These are phyloP conservation scores for Cordylochernes scorpioides DNA, from an alignment of 2,888 invertebrate genomes.

Conservation along the genomic window DNA sequence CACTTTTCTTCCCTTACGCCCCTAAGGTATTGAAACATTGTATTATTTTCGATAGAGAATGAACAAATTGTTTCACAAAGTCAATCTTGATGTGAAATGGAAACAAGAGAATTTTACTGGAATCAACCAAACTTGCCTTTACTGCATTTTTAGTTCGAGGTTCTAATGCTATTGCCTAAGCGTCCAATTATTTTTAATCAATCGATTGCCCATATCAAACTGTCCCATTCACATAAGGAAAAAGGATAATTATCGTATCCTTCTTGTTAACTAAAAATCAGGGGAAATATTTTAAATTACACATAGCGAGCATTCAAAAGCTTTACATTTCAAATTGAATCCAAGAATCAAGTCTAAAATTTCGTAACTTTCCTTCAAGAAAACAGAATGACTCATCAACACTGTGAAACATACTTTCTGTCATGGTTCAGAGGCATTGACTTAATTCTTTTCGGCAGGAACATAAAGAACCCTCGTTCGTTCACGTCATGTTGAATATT, in stretches of 20 bases:
- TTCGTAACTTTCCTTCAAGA: constrained; percentile 16
- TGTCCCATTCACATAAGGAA: constrained; percentile 16
- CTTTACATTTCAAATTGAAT: constrained; percentile 2
- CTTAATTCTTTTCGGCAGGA: constrained; percentile 9
- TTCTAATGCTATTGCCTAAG: neutral
- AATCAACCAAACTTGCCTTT: neutral
- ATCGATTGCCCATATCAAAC: constrained; percentile 12
- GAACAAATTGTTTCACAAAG: constrained; percentile 7
- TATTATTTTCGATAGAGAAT: constrained; percentile 7
- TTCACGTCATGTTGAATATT: too few species aligned
- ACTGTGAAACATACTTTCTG: constrained; percentile 13
- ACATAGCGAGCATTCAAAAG: constrained; percentile 6
- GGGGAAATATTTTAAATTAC: constrained; percentile 13
- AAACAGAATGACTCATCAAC: constrained; percentile 16
- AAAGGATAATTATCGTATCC: constrained; percentile 16
- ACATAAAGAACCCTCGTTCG: constrained; percentile 12
- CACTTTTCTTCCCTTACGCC: constrained; percentile 4
- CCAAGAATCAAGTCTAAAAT: constrained; percentile 1
- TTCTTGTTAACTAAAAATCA: constrained; percentile 17
- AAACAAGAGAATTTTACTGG: constrained; percentile 9
- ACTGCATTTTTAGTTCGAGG: constrained; percentile 1
- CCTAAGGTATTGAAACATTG: constrained; percentile 11
- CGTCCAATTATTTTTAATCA: constrained; percentile 10
- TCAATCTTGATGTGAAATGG: constrained; percentile 17
- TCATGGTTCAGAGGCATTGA: constrained; percentile 9